These are phyloP conservation scores for Phrynosoma blainvillii DNA, from an alignment of 2,113 vertebrate genomes.

Conservation along the genomic window DNA sequence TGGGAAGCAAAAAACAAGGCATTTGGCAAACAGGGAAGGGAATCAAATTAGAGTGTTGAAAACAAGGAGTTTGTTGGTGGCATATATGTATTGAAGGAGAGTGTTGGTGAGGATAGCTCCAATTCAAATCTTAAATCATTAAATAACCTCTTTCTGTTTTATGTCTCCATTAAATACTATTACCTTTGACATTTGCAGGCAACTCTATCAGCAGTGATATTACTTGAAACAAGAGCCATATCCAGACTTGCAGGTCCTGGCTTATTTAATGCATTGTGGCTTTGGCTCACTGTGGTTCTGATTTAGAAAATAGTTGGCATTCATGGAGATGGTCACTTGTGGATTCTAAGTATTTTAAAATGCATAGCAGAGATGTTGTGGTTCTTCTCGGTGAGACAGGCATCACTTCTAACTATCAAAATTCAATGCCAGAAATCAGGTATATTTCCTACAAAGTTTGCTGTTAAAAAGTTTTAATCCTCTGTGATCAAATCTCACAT, in stretches of 20 bases:
- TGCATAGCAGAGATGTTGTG: neutral
- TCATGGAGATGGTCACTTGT: neutral
- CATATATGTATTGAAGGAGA: neutral
- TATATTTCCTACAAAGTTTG: neutral
- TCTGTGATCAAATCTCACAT: neutral
- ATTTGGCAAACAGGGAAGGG: conserved; percentile 22
- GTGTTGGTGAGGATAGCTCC: conserved; percentile 29
- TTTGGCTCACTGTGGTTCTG: conserved; percentile 15
- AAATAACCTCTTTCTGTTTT: conserved; percentile 53
- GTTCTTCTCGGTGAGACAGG: too few species aligned
- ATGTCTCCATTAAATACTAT: conserved; percentile 47
- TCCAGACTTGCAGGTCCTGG: conserved; percentile 28
- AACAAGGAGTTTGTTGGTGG: conserved; percentile 28
- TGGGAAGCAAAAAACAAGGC: conserved; percentile 38
- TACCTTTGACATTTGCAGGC: conserved; percentile 28
- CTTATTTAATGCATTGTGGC: conserved; percentile 16
- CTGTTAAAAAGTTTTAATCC: neutral
- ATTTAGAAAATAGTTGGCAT: conserved; percentile 32
- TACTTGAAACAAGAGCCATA: conserved; percentile 31
- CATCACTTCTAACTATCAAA: neutral
- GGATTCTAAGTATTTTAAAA: neutral
- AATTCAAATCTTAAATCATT: conserved; percentile 28
- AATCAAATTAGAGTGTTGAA: neutral
- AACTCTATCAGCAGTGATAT: conserved; percentile 20
- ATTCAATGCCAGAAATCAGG: neutral